Conservation (phyloP, 2,113 vertebrate genomes). For the Mola mola region DNA sequence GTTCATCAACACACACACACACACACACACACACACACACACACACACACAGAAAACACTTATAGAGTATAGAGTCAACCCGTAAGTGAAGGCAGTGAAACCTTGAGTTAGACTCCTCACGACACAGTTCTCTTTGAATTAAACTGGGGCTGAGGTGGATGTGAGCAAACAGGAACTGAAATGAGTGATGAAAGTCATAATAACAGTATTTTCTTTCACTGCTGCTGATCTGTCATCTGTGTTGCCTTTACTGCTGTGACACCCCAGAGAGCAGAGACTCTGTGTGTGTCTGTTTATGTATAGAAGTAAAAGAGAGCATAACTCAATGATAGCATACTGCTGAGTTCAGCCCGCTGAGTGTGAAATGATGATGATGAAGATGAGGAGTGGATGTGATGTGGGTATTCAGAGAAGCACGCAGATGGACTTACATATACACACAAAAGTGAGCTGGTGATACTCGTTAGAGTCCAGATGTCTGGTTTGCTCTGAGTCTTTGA, state of each 20-base stretch:
- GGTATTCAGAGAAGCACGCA: constrained; percentile 21
- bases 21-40: constrained; percentile 35
- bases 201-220: constrained; percentile 44
- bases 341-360: constrained; percentile 60
- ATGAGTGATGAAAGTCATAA: constrained; percentile 50
- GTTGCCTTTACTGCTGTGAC: too few species aligned
- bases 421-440: too few species aligned
- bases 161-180: constrained; percentile 49
- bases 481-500: too few species aligned
- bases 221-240: constrained; percentile 43
- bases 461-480: too few species aligned
- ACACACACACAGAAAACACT: too few species aligned
- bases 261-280: constrained; percentile 28
- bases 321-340: constrained; percentile 51
- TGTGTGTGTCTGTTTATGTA: constrained; percentile 1
- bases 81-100: constrained; percentile 14
- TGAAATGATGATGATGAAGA: constrained; percentile 62
- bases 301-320: constrained; percentile 27
- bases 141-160: constrained; percentile 26
- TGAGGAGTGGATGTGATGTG: constrained; percentile 54
- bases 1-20: constrained; percentile 7
- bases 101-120: constrained; percentile 29
- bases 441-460: too few species aligned
- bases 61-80: too few species aligned
- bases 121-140: constrained; percentile 15